A percentile compares a stretch with the other conserved stretches of the same genome.
These are phyloP conservation scores for Cyclopterus lumpus DNA, from an alignment of 2,797 vertebrate genomes.

Conservation along the genomic window DNA sequence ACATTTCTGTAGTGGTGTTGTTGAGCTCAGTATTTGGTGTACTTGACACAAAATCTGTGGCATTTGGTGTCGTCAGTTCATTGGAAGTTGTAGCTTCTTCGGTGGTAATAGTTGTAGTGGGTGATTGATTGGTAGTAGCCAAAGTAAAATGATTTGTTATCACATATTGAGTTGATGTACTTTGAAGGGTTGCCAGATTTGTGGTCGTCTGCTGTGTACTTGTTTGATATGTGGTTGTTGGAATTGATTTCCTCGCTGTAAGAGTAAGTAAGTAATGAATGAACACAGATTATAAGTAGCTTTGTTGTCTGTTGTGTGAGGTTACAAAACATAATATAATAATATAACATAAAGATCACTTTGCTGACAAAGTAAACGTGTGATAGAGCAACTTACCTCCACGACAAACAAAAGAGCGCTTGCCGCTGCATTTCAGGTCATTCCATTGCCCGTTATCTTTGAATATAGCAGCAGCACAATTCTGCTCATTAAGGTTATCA, in stretches of 20 bases:
- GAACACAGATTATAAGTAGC: background rate
- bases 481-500: background rate
- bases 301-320: background rate
- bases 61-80: conserved; percentile 9
- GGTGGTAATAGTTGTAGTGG: background rate
- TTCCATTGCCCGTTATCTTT: conserved; percentile 64
- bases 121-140: conserved; percentile 14
- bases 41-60: conserved; percentile 9
- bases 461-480: conserved; percentile 58
- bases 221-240: conserved; percentile 8
- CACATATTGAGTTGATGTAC: background rate
- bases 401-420: conserved; percentile 64
- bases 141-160: conserved; percentile 17
- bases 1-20: conserved; percentile 27
- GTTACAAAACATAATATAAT: background rate
- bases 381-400: conserved; percentile 59
- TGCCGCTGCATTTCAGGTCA: conserved; percentile 26
- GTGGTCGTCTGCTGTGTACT: conserved; percentile 11
- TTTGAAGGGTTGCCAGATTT: conserved; percentile 5
- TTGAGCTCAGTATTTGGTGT: conserved; percentile 15
- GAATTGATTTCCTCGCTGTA: conserved; percentile 45
- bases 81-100: conserved; percentile 4
- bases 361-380: conserved; percentile 7
- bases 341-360: background rate
- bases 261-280: conserved; percentile 7